Conservation (phyloP, 2,888 invertebrate genomes). For the Apeira syringaria region DNA sequence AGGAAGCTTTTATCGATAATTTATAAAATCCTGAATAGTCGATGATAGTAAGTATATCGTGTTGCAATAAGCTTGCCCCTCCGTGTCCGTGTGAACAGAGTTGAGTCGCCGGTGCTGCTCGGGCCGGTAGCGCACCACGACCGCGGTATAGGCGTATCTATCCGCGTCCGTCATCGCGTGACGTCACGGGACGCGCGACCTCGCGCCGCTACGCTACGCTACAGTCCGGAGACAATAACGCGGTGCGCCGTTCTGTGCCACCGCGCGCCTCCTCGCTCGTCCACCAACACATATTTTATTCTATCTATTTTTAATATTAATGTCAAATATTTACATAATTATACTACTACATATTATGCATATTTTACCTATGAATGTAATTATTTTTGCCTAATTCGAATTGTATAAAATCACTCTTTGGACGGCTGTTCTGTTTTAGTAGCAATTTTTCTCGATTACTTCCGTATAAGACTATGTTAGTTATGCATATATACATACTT, state of each 20-base stretch:
- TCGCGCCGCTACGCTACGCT: constrained; percentile 26
- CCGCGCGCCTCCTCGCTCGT: constrained; percentile 74
- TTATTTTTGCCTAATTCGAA: constrained; percentile 83
- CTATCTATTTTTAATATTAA: constrained; percentile 83
- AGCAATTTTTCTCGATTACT: constrained; percentile 77
- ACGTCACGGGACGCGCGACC: constrained; percentile 36
- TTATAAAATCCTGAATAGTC: constrained; percentile 35
- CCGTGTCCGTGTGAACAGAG: constrained; percentile 31
- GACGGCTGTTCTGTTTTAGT: constrained; percentile 76
- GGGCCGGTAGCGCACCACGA: constrained; percentile 29
- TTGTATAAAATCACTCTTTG: constrained; percentile 81
- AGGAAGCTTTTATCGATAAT: constrained; percentile 50
- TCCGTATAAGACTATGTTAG: constrained; percentile 81
- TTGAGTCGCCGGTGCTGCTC: constrained; percentile 35
- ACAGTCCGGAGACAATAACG: constrained; percentile 33
- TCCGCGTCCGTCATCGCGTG: constrained; percentile 42
- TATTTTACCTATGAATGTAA: constrained; percentile 82
- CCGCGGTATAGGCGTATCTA: constrained; percentile 30
- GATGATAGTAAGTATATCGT: constrained; percentile 42
- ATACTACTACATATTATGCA: constrained; percentile 76
- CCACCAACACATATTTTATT: constrained; percentile 81
- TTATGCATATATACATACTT: constrained; percentile 81
- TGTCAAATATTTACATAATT: constrained; percentile 83
- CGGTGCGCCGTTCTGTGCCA: constrained; percentile 42
- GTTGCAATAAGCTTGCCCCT: constrained; percentile 46